Evolutionary conservation across 2,113 vertebrate species (phyloP), one percentile per base, ranked within the genome.

Genomic region (Alligator mississippiensis): DNA sequence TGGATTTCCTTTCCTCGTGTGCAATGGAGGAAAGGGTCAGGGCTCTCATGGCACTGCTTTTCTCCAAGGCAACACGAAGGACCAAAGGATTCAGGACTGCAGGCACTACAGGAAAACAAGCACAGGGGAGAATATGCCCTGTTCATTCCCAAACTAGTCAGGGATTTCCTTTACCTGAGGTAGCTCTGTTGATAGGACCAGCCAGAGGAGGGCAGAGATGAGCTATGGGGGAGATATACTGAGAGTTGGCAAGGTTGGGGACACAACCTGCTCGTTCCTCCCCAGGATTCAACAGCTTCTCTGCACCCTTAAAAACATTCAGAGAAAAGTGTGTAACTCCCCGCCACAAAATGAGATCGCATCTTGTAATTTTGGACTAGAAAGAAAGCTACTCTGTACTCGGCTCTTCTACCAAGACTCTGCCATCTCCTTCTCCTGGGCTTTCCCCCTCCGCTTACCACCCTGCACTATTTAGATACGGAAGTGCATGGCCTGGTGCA

Each of bases 71-170:
- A 54, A 38, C 6, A 11, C 4, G 2, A 47, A 10, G 3, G 2
- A 34, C 9, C 59, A 34, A 47, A 59, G n/a, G 27, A 9, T 4
- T 14, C 0, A 0, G 62, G 34, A 18, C 3, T 10, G 38, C 14
- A 22, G 70, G 70, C 34, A 47, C 70, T 24, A 22, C 12, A 74
- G 34, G 34, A 74, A 21, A 12, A 11, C 1, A 11, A 70, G 17
- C 7, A 10, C 30, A 21, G 22, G 60, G 21, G 28, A 14, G 19
- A 27, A 27, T 12, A 3, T 17, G 22, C 8, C 2, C n/a, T 57
- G 59, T 55, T n/a, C 28, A 2, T n/a, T 72, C 87, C 57, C 2
- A 1, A 59, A 57, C 0, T 1, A 27, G 55, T 6, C 18, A 16
- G 6, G 25, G 75, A 24, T 38, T 5, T 1, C 0, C 4, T 60